Evolutionary conservation across 1,140 invertebrate species (phyloP).

Genomic region (Procambarus virginalis): DNA sequence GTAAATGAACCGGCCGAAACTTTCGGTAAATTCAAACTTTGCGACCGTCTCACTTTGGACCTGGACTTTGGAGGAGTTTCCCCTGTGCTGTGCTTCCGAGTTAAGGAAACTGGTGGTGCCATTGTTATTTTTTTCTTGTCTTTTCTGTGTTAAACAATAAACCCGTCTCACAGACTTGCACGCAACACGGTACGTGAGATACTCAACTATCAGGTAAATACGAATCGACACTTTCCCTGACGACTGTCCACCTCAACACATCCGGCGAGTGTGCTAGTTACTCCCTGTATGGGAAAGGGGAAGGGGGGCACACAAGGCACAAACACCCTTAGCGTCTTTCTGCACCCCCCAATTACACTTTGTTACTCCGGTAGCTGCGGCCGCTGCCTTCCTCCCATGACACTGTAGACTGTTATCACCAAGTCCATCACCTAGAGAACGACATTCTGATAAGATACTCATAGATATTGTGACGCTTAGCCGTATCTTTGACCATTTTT

Average conservation of each 20-base stretch:
- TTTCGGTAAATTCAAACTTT: constrained; percentile 15
- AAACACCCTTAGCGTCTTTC: neutral
- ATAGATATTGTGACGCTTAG: too few species aligned
- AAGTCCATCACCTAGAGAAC: neutral
- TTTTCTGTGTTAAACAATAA: neutral
- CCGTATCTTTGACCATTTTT: too few species aligned
- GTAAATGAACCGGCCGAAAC: neutral
- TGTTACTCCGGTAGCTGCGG: neutral
- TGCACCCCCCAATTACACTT: neutral
- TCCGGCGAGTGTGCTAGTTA: neutral
- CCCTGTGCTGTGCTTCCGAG: neutral
- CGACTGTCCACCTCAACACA: neutral
- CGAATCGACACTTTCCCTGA: neutral
- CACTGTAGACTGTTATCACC: neutral
- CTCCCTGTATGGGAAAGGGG: too few species aligned
- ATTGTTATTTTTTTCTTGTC: constrained; percentile 14
- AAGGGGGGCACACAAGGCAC: neutral
- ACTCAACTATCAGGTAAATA: neutral
- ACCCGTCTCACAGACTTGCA: neutral
- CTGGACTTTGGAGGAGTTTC: neutral
- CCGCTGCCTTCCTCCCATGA: neutral
- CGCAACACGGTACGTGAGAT: neutral
- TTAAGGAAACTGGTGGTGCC: constrained; percentile 18
- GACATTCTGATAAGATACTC: neutral
- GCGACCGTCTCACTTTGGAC: constrained; percentile 22